Conservation (phyloP, 2,797 vertebrate species). For the Sylvilagus floridanus region DNA sequence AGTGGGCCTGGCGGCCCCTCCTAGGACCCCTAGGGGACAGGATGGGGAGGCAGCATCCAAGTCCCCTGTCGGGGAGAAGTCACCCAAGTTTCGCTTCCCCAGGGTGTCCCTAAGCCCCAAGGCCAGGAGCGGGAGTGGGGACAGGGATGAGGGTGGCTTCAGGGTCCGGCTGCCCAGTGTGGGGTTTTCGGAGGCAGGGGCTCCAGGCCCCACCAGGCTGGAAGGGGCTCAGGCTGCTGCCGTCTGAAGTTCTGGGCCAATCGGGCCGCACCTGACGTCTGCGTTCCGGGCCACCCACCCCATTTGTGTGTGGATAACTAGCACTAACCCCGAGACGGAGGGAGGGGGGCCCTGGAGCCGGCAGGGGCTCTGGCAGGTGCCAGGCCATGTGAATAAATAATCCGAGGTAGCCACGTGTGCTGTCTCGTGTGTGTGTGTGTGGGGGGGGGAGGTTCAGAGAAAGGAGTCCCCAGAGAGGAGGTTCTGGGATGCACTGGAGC, state of each 20-base stretch:
- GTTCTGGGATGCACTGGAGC: background rate
- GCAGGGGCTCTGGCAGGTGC: background rate
- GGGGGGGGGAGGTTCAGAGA: background rate
- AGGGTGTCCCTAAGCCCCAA: slow-evolving; percentile 91
- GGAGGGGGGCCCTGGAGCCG: background rate
- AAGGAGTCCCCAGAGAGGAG: background rate
- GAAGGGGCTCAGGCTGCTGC: slow-evolving; percentile 86
- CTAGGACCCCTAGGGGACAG: slow-evolving; percentile 83
- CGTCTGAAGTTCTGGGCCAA: slow-evolving; percentile 65
- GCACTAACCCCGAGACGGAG: slow-evolving; percentile 76
- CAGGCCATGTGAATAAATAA: slow-evolving; percentile 80
- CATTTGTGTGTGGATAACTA: slow-evolving; percentile 76
- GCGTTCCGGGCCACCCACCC: background rate
- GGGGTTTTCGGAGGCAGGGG: slow-evolving; percentile 87
- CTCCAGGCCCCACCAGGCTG: slow-evolving; percentile 74
- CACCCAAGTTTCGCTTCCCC: slow-evolving; percentile 91
- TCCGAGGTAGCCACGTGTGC: background rate
- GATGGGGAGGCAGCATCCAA: slow-evolving; percentile 82
- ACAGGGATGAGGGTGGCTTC: slow-evolving; percentile 86
- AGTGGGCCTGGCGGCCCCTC: slow-evolving; percentile 89
- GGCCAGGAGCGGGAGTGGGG: slow-evolving; percentile 86
- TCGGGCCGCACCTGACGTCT: background rate
- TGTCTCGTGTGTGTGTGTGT: background rate
- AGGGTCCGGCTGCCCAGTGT: slow-evolving; percentile 89
- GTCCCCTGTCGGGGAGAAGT: slow-evolving; percentile 86